A percentile compares a stretch with the other conserved stretches of the same genome.
Conservation (phyloP, 2,113 vertebrate genomes). For the Anser brachyrhynchus region DNA sequence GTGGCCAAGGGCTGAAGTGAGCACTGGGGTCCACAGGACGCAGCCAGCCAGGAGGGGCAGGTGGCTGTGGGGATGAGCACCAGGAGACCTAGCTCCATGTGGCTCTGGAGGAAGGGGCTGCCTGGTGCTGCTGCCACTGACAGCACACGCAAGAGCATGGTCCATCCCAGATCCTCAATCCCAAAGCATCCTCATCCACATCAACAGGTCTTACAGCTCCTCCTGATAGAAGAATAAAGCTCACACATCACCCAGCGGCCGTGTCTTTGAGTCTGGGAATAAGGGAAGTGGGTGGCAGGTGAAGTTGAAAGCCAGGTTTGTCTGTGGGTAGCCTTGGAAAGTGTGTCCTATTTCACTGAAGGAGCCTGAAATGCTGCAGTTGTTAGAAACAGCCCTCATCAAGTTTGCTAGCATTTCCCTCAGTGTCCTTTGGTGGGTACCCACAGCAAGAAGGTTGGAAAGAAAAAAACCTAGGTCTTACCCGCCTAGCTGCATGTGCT, state of each 20-base stretch:
- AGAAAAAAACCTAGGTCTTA: not conserved
- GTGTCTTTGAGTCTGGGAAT: not conserved
- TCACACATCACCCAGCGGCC: accelerated
- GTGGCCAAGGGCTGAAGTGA: not conserved
- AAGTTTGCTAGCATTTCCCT: not conserved
- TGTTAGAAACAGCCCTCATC: not conserved
- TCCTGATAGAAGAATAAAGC: not conserved
- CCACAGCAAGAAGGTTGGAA: not conserved
- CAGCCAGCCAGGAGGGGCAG: not conserved
- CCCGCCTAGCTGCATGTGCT: not conserved
- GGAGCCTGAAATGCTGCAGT: not conserved
- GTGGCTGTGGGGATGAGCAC: not conserved
- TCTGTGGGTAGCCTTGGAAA: not conserved
- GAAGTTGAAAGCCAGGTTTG: not conserved
- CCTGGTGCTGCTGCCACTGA: accelerated
- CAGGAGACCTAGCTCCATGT: not conserved
- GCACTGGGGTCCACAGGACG: not conserved
- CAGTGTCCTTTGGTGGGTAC: not conserved
- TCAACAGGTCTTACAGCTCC: not conserved
- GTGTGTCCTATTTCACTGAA: not conserved
- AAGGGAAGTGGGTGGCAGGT: not conserved
- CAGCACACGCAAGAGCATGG: accelerated
- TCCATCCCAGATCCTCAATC: not conserved
- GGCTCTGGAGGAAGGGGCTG: not conserved
- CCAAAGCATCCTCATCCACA: not conserved